Percentiles rank a stretch among this genome's conserved stretches.
Conservation (phyloP, 2,888 invertebrate genomes). For the Eupsilia transversa region DNA sequence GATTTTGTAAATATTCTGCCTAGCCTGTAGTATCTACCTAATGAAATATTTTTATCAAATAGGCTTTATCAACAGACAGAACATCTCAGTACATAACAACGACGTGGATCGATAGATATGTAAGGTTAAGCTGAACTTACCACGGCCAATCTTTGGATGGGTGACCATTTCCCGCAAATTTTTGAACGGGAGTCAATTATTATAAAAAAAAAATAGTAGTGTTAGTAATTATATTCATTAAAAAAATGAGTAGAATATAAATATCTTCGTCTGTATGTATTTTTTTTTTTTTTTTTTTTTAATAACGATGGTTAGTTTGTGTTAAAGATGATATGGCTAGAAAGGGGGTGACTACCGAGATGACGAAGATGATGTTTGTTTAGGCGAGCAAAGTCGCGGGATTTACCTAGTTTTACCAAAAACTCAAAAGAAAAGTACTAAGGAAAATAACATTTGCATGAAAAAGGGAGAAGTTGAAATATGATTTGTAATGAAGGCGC, state of each 20-base stretch:
- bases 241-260: too few species aligned
- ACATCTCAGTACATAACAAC: background rate
- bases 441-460: conserved; percentile 2
- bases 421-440: background rate
- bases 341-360: too few species aligned
- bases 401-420: background rate
- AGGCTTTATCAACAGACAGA: background rate
- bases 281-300: too few species aligned
- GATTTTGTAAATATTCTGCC: background rate
- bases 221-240: too few species aligned
- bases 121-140: background rate
- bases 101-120: conserved; percentile 21
- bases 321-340: too few species aligned
- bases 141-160: background rate
- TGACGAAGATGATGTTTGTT: too few species aligned
- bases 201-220: too few species aligned
- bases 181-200: background rate
- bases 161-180: background rate
- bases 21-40: background rate
- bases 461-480: conserved; percentile 12
- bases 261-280: too few species aligned
- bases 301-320: too few species aligned
- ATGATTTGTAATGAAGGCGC: background rate
- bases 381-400: background rate
- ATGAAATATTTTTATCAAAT: background rate